Conservation (phyloP, 53 echinoderm and acorn worm species). For the Echinarachnius parma region DNA sequence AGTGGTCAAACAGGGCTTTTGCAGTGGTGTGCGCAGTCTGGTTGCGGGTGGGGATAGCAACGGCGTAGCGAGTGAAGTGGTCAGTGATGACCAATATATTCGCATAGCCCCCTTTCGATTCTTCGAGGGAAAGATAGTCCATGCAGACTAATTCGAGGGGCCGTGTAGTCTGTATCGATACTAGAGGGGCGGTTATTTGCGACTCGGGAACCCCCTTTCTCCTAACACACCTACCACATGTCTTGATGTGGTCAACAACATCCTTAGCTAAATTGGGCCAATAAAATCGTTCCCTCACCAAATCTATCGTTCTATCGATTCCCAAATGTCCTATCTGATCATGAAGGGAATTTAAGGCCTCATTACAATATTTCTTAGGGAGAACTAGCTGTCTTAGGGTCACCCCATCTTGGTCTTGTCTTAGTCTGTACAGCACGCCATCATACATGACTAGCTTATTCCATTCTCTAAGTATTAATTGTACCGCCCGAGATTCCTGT, state of each 20-base stretch:
- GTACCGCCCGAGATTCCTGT: conserved; percentile 3
- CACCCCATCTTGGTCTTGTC: conserved; percentile 3
- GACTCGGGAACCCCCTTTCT: background rate
- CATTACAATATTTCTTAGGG: conserved; percentile 1
- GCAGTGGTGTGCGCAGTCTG: conserved; percentile 60
- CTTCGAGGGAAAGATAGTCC: conserved; percentile 33
- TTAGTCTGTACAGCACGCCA: conserved; percentile 17
- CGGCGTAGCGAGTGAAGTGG: conserved; percentile 61
- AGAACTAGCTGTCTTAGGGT: conserved; percentile 9
- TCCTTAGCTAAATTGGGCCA: conserved; percentile 36
- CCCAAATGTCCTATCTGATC: conserved; percentile 62
- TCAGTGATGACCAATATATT: conserved; percentile 58
- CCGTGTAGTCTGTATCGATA: conserved; percentile 3
- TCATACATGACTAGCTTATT: conserved; percentile 6
- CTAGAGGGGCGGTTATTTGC: conserved; percentile 18
- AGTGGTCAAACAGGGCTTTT: conserved; percentile 53
- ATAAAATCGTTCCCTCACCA: conserved; percentile 28
- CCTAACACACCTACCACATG: conserved; percentile 19
- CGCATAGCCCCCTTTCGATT: conserved; percentile 39
- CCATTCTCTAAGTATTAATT: conserved; percentile 32
- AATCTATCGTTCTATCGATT: conserved; percentile 34
- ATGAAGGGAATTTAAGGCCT: conserved; percentile 23
- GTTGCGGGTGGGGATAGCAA: conserved; percentile 53
- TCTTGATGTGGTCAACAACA: conserved; percentile 4
- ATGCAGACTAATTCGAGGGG: conserved; percentile 49